Evolutionary conservation across 92 coral and sea anemone genomes (phyloP).

Genomic region (Montipora capitata): DNA sequence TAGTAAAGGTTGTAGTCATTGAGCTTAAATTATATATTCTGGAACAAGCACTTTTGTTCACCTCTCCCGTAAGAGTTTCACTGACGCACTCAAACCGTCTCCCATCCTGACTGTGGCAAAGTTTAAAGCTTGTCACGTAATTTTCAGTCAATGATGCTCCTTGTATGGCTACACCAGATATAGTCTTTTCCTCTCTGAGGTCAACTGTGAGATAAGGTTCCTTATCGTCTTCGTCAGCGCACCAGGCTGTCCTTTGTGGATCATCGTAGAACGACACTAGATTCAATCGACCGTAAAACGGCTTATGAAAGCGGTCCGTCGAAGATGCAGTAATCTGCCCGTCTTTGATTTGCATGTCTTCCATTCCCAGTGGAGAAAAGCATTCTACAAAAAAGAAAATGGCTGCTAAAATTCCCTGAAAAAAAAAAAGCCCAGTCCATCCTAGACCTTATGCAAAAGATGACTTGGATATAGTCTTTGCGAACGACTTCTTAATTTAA

Average conservation of each 20-base stretch:
- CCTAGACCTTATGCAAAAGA: too few relatives aligned
- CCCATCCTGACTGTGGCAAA: slow-evolving; percentile 95
- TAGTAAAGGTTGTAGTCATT: too few relatives aligned
- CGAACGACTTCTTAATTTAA: too few relatives aligned
- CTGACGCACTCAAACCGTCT: slow-evolving; percentile 91
- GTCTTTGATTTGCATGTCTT: slow-evolving; percentile 91
- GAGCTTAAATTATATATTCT: too few relatives aligned
- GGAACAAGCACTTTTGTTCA: background rate
- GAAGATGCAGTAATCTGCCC: slow-evolving; percentile 95
- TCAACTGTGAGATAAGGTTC: slow-evolving; percentile 94
- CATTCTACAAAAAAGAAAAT: slow-evolving; percentile 74
- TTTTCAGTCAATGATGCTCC: slow-evolving; percentile 95
- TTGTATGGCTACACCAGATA: slow-evolving; percentile 96
- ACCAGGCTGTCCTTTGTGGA: slow-evolving; percentile 96
- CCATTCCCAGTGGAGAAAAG: slow-evolving; percentile 97
- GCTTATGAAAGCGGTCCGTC: slow-evolving; percentile 86
- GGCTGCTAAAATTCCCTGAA: too few relatives aligned
- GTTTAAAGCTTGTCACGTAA: slow-evolving; percentile 93
- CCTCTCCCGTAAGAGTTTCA: slow-evolving; percentile 86
- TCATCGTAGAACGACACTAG: slow-evolving; percentile 96
- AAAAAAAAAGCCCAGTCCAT: too few relatives aligned
- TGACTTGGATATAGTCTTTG: too few relatives aligned
- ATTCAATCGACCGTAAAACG: slow-evolving; percentile 94
- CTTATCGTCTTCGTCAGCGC: slow-evolving; percentile 94
- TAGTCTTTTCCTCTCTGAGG: slow-evolving; percentile 89